phyloP scores from a whole-genome alignment of 2,113 vertebrate genomes.

The Dasyurus viverrinus region DNA sequence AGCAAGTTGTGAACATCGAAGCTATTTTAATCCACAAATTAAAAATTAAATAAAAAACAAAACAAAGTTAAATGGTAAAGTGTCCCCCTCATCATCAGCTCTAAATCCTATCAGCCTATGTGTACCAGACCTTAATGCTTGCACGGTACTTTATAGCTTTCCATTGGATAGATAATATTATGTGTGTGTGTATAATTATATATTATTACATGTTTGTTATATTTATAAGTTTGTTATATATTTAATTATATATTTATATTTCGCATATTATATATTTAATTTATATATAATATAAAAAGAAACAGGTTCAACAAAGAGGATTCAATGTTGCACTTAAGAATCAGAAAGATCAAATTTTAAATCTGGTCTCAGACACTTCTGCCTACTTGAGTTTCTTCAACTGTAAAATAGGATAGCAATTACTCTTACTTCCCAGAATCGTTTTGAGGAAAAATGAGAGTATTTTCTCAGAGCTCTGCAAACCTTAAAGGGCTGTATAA shows the following conservation, averaged over 20 bases:
- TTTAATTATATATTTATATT: too few relatives aligned
- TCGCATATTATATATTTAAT: too few relatives aligned
- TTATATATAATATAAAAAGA: too few relatives aligned
- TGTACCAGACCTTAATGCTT: background rate
- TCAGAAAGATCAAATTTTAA: background rate
- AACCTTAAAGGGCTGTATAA: background rate
- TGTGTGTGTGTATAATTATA: too few relatives aligned
- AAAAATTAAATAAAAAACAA: too few relatives aligned
- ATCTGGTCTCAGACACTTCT: too few relatives aligned
- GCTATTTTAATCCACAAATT: too few relatives aligned
- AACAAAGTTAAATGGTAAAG: background rate
- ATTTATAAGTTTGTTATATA: too few relatives aligned
- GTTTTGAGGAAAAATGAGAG: background rate
- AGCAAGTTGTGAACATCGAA: too few relatives aligned
- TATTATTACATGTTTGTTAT: too few relatives aligned
- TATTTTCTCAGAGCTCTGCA: background rate
- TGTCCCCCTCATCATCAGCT: background rate
- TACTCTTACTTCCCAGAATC: background rate
- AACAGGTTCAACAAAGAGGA: background rate
- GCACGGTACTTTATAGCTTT: background rate
- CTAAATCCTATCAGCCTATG: background rate
- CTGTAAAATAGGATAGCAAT: background rate
- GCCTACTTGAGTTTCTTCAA: background rate
- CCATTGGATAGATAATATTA: background rate
- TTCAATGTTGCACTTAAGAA: background rate